phyloP scores from a whole-genome alignment of 2,113 vertebrate genomes.

The Mustela lutreola region DNA sequence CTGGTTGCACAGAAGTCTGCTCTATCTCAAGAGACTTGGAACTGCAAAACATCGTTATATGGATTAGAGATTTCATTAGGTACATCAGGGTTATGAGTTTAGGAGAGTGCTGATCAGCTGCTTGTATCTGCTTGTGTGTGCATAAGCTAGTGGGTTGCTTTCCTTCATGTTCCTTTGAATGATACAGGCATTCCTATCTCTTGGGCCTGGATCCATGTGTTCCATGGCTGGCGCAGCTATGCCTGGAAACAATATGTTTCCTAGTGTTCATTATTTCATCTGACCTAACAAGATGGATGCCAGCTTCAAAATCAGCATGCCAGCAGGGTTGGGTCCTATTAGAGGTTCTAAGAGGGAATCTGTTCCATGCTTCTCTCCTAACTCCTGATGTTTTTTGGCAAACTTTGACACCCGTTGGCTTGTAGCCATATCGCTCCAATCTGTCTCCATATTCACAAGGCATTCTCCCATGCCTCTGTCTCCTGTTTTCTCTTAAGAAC shows the following conservation, averaged over 20 bases:
- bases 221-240: not conserved
- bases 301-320: not conserved
- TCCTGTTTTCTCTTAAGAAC: not conserved
- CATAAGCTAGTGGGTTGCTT: not conserved
- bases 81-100: not conserved
- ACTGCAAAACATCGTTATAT: not conserved
- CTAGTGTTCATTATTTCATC: not conserved
- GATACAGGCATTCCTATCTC: not conserved
- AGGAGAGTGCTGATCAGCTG: not conserved
- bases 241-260: not conserved
- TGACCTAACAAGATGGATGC: not conserved
- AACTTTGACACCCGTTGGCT: not conserved
- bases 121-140: not conserved
- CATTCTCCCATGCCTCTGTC: not conserved
- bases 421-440: not conserved
- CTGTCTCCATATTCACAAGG: not conserved
- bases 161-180: not conserved
- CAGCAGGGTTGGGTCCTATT: not conserved
- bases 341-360: not conserved
- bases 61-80: not conserved
- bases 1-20: not conserved
- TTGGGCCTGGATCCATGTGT: not conserved
- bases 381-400: not conserved
- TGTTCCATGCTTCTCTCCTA: not conserved
- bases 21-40: not conserved